Conservation (phyloP, 1,140 invertebrate species). For the Zophobas morio region DNA sequence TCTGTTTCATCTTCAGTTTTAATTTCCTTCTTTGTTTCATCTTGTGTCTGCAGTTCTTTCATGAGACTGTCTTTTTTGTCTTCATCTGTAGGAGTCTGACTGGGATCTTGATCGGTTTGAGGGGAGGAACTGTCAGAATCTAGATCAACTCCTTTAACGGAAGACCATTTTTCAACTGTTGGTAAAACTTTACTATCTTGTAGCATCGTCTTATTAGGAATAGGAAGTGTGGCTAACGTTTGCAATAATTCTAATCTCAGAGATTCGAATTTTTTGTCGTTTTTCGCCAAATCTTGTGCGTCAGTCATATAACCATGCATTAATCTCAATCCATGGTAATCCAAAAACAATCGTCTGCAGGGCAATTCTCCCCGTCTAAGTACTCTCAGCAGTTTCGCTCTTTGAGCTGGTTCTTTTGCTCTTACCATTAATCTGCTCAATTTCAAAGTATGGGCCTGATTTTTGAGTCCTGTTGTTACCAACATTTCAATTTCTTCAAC, state of each 20-base stretch:
- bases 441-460: slow-evolving; percentile 89
- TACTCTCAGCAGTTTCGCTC: slow-evolving; percentile 79
- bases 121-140: slow-evolving; percentile 66
- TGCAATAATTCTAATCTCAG: slow-evolving; percentile 82
- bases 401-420: slow-evolving; percentile 84
- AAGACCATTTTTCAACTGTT: slow-evolving; percentile 86
- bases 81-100: slow-evolving; percentile 31
- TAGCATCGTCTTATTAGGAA: slow-evolving; percentile 93
- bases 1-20: slow-evolving; percentile 55
- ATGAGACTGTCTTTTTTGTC: slow-evolving; percentile 33
- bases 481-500: slow-evolving; percentile 86
- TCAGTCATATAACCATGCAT: slow-evolving; percentile 92
- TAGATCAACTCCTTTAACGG: slow-evolving; percentile 66
- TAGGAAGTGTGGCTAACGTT: slow-evolving; percentile 86
- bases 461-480: slow-evolving; percentile 83
- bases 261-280: slow-evolving; percentile 58
- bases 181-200: slow-evolving; percentile 91
- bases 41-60: slow-evolving; percentile 41
- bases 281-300: slow-evolving; percentile 59
- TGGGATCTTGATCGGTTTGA: slow-evolving; percentile 56
- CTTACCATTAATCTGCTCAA: slow-evolving; percentile 93
- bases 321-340: slow-evolving; percentile 93
- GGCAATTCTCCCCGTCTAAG: slow-evolving; percentile 82
- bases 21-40: slow-evolving; percentile 40
- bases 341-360: slow-evolving; percentile 90